These are phyloP conservation scores for Alitta virens DNA, from an alignment of 2,888 invertebrate species.

Conservation along the genomic window DNA sequence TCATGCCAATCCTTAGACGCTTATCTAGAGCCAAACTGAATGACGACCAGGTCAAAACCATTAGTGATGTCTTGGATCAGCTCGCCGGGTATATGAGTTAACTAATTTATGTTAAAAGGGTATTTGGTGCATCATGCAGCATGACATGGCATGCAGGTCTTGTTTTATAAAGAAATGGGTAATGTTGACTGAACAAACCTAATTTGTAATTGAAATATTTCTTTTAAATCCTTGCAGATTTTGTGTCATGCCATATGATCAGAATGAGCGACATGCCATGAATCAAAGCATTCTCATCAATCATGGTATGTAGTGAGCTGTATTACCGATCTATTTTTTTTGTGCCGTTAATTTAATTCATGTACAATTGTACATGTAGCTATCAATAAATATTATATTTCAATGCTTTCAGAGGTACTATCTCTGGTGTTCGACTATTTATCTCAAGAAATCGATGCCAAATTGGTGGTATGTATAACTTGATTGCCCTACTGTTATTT, in stretches of 20 bases:
- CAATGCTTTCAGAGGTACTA: slow-evolving; percentile 50
- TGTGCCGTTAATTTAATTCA: too few species aligned
- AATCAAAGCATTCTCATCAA: slow-evolving; percentile 57
- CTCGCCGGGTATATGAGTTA: slow-evolving; percentile 29
- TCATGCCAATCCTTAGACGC: slow-evolving; percentile 49
- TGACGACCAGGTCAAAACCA: slow-evolving; percentile 50
- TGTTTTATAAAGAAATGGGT: too few species aligned
- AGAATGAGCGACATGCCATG: slow-evolving; percentile 55
- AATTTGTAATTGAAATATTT: too few species aligned
- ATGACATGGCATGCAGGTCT: too few species aligned
- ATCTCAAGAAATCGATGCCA: slow-evolving; percentile 51
- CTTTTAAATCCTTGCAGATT: slow-evolving; percentile 39
- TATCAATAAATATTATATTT: too few species aligned
- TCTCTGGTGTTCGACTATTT: slow-evolving; percentile 54
- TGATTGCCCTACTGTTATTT: too few species aligned
- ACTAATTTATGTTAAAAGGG: too few species aligned
- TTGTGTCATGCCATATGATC: slow-evolving; percentile 53
- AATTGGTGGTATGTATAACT: slow-evolving; percentile 45
- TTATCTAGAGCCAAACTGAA: slow-evolving; percentile 50
- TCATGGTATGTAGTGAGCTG: slow-evolving; percentile 39
- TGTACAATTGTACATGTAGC: too few species aligned
- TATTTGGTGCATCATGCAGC: too few species aligned
- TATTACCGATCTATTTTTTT: too few species aligned
- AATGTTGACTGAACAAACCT: too few species aligned
- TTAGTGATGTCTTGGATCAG: slow-evolving; percentile 46